A percentile compares a stretch with the other conserved stretches of the same genome.
Conservation (phyloP, 1,140 invertebrate species). For the Eumeta japonica region DNA sequence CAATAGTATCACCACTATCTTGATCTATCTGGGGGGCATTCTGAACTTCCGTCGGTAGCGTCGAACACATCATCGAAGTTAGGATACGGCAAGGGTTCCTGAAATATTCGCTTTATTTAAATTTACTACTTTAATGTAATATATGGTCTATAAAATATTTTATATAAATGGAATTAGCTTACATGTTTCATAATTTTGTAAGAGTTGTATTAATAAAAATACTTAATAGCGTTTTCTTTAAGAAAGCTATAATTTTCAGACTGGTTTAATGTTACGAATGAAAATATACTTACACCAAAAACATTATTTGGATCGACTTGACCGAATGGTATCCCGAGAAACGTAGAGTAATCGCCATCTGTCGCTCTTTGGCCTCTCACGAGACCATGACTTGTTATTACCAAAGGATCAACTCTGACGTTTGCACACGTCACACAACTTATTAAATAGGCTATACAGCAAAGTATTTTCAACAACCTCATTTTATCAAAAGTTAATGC, state of each 20-base stretch:
- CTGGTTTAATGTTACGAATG: no score
- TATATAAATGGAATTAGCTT: conserved; percentile 25
- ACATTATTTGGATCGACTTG: conserved; percentile 32
- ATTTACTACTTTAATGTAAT: no score
- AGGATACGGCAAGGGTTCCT: conserved; percentile 33
- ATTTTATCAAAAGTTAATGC: no score
- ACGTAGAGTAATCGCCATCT: conserved; percentile 37
- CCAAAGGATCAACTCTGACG: conserved; percentile 39
- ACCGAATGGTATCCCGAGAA: conserved; percentile 43
- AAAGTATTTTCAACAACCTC: no score
- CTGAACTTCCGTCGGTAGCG: conserved; percentile 32
- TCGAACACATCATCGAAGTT: conserved; percentile 4
- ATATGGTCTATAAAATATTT: no score
- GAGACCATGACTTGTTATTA: conserved; percentile 35
- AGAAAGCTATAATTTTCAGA: no score
- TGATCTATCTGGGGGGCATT: conserved; percentile 26
- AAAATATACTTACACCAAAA: conserved; percentile 35
- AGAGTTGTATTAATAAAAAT: conserved; percentile 30
- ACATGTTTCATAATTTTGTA: conserved; percentile 28
- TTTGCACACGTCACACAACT: no score
- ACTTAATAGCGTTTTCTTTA: no score
- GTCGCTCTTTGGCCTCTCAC: conserved; percentile 33
- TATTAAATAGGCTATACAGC: no score
- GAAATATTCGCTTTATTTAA: no score
- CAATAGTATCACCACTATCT: conserved; percentile 8